Evolutionary conservation across 2,797 vertebrate species (phyloP).

Genomic region (Adelosebastes latens): DNA sequence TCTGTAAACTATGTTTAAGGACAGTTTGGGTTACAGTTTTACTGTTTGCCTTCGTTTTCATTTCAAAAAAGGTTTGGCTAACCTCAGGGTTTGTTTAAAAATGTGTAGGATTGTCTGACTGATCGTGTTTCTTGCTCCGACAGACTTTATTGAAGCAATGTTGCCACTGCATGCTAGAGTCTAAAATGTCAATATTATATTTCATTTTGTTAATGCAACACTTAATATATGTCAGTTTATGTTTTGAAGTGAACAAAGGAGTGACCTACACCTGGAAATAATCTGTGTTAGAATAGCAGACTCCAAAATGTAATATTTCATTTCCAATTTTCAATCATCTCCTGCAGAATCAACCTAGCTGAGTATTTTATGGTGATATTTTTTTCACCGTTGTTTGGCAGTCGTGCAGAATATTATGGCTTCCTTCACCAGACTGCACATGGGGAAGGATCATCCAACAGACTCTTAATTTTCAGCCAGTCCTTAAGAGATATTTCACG

Average conservation of each 20-base stretch:
- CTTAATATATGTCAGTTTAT: not conserved
- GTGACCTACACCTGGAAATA: not conserved
- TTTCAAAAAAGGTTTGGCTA: not conserved
- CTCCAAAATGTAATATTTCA: constrained; percentile 3
- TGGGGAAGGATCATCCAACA: constrained; percentile 28
- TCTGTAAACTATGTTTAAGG: not conserved
- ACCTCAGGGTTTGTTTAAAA: not conserved
- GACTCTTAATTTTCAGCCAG: constrained; percentile 43
- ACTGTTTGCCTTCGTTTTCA: not conserved
- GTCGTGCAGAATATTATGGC: constrained; percentile 24
- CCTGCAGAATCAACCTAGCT: constrained; percentile 16
- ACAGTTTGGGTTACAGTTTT: not conserved
- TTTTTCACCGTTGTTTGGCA: constrained; percentile 16
- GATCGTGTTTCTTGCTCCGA: not conserved
- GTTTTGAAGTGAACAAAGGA: not conserved
- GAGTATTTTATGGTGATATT: constrained; percentile 20
- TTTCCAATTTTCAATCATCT: constrained; percentile 1
- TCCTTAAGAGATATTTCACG: constrained; percentile 41
- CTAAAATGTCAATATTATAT: not conserved
- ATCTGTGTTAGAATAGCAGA: constrained; percentile 1
- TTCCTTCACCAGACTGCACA: constrained; percentile 35
- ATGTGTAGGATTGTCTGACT: not conserved
- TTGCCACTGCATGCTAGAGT: not conserved
- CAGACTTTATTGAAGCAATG: not conserved
- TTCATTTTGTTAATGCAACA: not conserved